Base-by-base conservation (phyloP, 2,888 invertebrate genomes). In the Ophioninae sp. region DNA sequence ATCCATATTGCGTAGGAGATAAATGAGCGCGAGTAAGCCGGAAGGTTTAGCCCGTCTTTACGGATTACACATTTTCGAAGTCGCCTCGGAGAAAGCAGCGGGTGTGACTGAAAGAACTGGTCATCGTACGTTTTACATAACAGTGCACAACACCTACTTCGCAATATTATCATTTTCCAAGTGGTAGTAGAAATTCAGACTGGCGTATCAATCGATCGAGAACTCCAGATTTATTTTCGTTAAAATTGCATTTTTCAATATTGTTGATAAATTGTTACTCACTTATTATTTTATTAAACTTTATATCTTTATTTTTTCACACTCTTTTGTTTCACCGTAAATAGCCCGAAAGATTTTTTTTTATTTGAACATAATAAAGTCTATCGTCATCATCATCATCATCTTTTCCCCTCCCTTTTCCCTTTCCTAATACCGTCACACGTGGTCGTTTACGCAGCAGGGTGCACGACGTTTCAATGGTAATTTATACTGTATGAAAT, bases 41-140 rank as follows among this genome's bases (percentile, higher is more conserved):
- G 68, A 63, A 74, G 72, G 65, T 41, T 56, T 78, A 30, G 56
- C 68, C 22, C 41, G 67, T 68, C n/a, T 37, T 20, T 63, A 51
- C 23, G 51, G 68, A 65, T 67, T 77, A 23, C 72, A 82, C 51
- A 73, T 82, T 82, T 73, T 56, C 22, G 68, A 73, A 61, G 51
- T 78, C 64, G 78, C 71, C 13, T 22, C 68, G 73, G 81, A 82
- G 81, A 82, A 82, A 82, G 81, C 68, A 51, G 61, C 68, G 73
- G 67, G 67, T 77, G 81, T 51, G 73, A 73, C 6, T 58, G 63
- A 61, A 63, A 59, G 61, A 67, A 17, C 63, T 67, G 41, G 22
- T 68, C 51, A 37, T 77, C 65, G 58, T 37, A 37, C 37, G 37
- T 72, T 30, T 67, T 72, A 56, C 37, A 41, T 22, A 44, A 73